These are phyloP conservation scores for Plutomurus gul DNA, from an alignment of 1,140 invertebrate species.

Conservation along the genomic window DNA sequence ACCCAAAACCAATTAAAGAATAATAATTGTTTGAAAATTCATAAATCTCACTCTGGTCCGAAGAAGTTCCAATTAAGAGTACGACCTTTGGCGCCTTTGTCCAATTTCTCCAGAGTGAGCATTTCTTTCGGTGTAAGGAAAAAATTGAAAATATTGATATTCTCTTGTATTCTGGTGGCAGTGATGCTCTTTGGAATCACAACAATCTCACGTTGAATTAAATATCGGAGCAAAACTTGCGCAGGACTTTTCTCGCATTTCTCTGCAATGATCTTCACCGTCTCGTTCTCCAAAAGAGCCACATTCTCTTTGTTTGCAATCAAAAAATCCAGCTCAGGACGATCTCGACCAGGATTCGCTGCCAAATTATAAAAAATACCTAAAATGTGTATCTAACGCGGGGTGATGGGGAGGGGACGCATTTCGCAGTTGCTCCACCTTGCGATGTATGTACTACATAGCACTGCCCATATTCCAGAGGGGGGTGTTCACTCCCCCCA, in stretches of 20 bases:
- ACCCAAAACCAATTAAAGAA: neutral
- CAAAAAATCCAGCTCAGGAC: neutral
- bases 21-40: neutral
- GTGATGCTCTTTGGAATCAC: constrained; percentile 60
- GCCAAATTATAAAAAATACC: neutral
- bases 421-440: neutral
- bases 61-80: constrained; percentile 3
- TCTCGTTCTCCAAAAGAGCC: constrained; percentile 56
- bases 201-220: constrained; percentile 57
- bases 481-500: no score
- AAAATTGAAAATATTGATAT: constrained; percentile 65
- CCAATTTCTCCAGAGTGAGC: constrained; percentile 60
- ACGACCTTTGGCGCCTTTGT: constrained; percentile 65
- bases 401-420: no score
- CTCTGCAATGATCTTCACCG: constrained; percentile 56
- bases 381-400: neutral
- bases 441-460: neutral
- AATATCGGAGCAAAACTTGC: constrained; percentile 59
- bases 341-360: neutral
- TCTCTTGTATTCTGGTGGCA: constrained; percentile 57
- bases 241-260: constrained; percentile 56
- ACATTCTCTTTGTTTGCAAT: constrained; percentile 18
- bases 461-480: constrained; percentile 62
- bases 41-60: neutral
- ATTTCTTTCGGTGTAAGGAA: constrained; percentile 62